Percentiles rank a stretch among this genome's conserved stretches.
phyloP scores from a whole-genome alignment of 2,888 invertebrate genomes.

The Athrips mouffetella region DNA sequence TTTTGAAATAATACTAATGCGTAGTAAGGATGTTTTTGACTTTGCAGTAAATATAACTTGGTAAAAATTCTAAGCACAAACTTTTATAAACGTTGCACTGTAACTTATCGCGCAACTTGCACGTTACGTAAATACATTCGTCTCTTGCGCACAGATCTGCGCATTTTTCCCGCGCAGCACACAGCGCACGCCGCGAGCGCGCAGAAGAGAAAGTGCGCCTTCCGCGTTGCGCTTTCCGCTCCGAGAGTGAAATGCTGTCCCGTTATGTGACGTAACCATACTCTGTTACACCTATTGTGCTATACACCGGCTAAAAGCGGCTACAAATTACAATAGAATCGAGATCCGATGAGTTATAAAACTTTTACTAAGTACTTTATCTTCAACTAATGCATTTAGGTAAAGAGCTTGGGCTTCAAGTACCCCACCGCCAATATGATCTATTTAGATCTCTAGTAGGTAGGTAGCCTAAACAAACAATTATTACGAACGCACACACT shows the following conservation, averaged over 20 bases:
- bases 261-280: conserved; percentile 74
- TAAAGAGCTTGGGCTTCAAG: too few species aligned
- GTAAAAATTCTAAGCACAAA: not conserved
- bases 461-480: too few species aligned
- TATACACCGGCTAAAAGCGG: not conserved
- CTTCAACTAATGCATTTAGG: too few species aligned
- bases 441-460: too few species aligned
- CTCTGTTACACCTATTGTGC: conserved; percentile 29
- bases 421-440: too few species aligned
- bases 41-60: too few species aligned
- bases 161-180: conserved; percentile 37
- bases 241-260: conserved; percentile 76
- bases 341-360: too few species aligned
- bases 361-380: too few species aligned
- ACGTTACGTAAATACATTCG: conserved; percentile 25
- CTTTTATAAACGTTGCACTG: not conserved
- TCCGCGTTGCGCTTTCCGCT: conserved; percentile 75
- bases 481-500: too few species aligned
- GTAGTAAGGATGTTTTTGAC: too few species aligned
- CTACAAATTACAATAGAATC: too few species aligned
- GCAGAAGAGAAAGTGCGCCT: conserved; percentile 76
- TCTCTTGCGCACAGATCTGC: conserved; percentile 38
- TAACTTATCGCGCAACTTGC: conserved; percentile 9
- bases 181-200: conserved; percentile 37
- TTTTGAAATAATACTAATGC: too few species aligned